Percentiles rank a stretch among this genome's conserved stretches.
These are phyloP conservation scores for Sitophilus oryzae DNA, from an alignment of 1,140 invertebrate genomes.

Conservation along the genomic window DNA sequence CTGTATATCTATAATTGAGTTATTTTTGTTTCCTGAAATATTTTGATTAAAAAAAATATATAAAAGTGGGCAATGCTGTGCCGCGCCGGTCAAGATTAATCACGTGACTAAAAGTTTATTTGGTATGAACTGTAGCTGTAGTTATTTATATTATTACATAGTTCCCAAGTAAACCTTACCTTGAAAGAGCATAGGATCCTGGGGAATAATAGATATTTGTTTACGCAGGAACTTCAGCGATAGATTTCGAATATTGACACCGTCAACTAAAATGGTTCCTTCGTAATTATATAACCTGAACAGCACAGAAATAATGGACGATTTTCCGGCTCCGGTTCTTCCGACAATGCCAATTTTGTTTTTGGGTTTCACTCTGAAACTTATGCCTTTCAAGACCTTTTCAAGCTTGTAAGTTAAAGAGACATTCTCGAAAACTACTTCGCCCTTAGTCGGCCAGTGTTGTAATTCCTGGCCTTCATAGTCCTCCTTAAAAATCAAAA, in stretches of 20 bases:
- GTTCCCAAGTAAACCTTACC: slow-evolving; percentile 39
- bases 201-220: slow-evolving; percentile 78
- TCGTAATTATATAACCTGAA: slow-evolving; percentile 55
- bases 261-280: slow-evolving; percentile 55
- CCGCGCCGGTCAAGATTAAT: too few relatives aligned
- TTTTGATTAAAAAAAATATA: too few relatives aligned
- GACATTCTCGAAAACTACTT: slow-evolving; percentile 62
- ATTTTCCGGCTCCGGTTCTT: slow-evolving; percentile 86
- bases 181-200: slow-evolving; percentile 78
- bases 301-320: slow-evolving; percentile 65
- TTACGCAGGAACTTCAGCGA: slow-evolving; percentile 67
- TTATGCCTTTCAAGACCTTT: slow-evolving; percentile 68
- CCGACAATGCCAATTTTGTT: slow-evolving; percentile 75
- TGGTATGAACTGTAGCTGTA: too few relatives aligned
- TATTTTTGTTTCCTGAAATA: too few relatives aligned
- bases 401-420: slow-evolving; percentile 63
- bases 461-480: slow-evolving; percentile 41
- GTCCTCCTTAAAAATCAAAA: slow-evolving; percentile 52
- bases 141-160: slow-evolving; percentile 70
- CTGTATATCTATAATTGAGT: too few relatives aligned
- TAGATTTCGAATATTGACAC: slow-evolving; percentile 53
- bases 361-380: slow-evolving; percentile 53
- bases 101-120: too few relatives aligned
- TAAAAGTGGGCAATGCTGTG: too few relatives aligned
- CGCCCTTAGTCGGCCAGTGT: slow-evolving; percentile 67